A percentile compares a stretch with the other conserved stretches of the same genome.
Conservation (phyloP, 1,140 invertebrate species). For the Drosophila insularis region DNA sequence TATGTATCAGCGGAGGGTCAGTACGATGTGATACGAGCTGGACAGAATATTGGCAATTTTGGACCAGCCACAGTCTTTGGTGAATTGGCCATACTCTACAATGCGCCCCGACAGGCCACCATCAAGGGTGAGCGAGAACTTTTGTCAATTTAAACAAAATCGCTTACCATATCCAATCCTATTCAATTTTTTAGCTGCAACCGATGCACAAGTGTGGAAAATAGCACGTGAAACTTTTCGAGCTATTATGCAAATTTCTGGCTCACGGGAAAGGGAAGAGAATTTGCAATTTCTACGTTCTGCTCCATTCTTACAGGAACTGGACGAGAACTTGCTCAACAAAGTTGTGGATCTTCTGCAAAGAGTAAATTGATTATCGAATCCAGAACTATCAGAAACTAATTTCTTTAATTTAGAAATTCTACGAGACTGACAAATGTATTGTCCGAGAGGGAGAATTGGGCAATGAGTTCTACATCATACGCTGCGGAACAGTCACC, state of each 20-base stretch:
- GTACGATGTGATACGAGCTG: constrained; percentile 93
- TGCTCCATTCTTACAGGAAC: constrained; percentile 91
- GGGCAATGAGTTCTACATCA: constrained; percentile 98
- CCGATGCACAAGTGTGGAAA: constrained; percentile 93
- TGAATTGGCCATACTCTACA: constrained; percentile 96
- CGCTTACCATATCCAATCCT: background rate
- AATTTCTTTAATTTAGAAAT: constrained; percentile 54
- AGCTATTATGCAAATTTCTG: constrained; percentile 93
- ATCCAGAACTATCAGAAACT: background rate
- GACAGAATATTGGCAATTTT: constrained; percentile 90
- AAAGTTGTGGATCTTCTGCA: constrained; percentile 96
- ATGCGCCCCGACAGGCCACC: constrained; percentile 93
- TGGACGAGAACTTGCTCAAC: constrained; percentile 90
- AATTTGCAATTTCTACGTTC: constrained; percentile 92
- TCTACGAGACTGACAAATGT: constrained; percentile 90
- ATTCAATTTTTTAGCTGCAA: constrained; percentile 85
- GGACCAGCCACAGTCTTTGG: constrained; percentile 95
- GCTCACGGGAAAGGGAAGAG: constrained; percentile 90
- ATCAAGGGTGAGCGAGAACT: constrained; percentile 86
- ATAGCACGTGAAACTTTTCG: constrained; percentile 93
- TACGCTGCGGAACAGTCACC: constrained; percentile 93
- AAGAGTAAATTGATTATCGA: constrained; percentile 84
- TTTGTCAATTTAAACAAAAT: background rate
- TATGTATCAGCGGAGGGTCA: constrained; percentile 92
- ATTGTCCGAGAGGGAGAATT: constrained; percentile 96